Percentiles rank a stretch among this genome's conserved stretches.
Conservation (phyloP, 2,113 vertebrate genomes). For the Carassius auratus region DNA sequence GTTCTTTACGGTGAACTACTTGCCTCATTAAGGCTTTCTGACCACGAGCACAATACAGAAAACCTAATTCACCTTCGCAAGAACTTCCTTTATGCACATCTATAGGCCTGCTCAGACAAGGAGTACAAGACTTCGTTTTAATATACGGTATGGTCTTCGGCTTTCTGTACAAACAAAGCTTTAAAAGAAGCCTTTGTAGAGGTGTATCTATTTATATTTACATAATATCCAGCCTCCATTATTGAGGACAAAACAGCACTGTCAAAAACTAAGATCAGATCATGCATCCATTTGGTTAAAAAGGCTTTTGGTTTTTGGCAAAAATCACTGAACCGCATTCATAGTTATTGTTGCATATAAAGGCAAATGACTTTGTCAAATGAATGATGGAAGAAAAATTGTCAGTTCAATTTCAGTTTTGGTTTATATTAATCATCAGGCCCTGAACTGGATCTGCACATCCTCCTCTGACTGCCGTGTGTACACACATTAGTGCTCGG, state of each 20-base stretch:
- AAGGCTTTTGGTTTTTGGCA: neutral
- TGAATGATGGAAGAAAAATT: neutral
- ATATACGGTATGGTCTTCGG: neutral
- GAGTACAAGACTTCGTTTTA: neutral
- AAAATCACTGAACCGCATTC: neutral
- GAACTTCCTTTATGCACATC: neutral
- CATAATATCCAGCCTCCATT: neutral
- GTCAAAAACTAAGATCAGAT: neutral
- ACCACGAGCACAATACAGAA: neutral
- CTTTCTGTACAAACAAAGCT: neutral
- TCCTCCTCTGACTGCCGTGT: neutral
- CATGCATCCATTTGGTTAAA: neutral
- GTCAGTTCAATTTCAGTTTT: neutral
- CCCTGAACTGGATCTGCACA: constrained; percentile 26
- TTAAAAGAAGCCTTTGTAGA: neutral
- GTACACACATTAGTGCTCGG: too few relatives aligned
- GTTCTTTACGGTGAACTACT: neutral
- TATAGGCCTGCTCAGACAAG: neutral
- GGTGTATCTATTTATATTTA: neutral
- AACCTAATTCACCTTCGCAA: neutral
- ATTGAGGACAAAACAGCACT: neutral
- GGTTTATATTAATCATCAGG: neutral
- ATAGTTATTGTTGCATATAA: neutral
- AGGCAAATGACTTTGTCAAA: neutral
- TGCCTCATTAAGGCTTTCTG: neutral